A percentile compares a stretch with the other conserved stretches of the same genome.
Evolutionary conservation across 1,140 invertebrate genomes (phyloP).

Genomic region (Hestina assimilis): DNA sequence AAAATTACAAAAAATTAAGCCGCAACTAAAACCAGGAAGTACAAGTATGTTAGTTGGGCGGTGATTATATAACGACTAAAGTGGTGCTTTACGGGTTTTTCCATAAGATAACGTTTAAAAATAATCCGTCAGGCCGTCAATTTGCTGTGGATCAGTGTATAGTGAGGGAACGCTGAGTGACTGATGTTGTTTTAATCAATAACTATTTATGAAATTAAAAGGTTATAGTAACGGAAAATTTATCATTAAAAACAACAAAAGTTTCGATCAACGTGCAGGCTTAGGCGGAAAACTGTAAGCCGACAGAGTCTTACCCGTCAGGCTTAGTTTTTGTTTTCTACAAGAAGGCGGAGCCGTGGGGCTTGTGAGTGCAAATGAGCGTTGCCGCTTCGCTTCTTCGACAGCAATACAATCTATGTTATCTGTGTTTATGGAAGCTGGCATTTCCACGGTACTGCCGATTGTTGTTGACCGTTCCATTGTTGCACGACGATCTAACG

Average conservation of each 20-base stretch:
- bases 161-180: constrained; percentile 26
- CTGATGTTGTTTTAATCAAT: constrained; percentile 7
- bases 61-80: constrained; percentile 7
- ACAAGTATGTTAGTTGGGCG: constrained; percentile 1
- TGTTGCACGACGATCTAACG: constrained; percentile 10
- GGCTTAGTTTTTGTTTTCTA: constrained; percentile 78
- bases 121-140: constrained; percentile 47
- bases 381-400: constrained; percentile 49
- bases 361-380: constrained; percentile 53
- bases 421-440: constrained; percentile 13
- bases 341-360: constrained; percentile 68
- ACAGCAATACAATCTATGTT: constrained; percentile 11
- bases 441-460: constrained; percentile 4
- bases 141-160: constrained; percentile 35
- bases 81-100: constrained; percentile 28
- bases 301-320: constrained; percentile 80
- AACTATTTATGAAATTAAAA: too few species aligned
- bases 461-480: constrained; percentile 18
- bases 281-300: constrained; percentile 36
- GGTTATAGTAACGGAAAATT: too few species aligned
- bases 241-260: constrained; percentile 14
- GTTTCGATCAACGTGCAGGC: constrained; percentile 29
- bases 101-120: constrained; percentile 22
- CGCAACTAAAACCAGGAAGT: constrained; percentile 19
- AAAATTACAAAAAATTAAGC: neutral